These are phyloP conservation scores for Drosophila kanekoi DNA, from an alignment of 2,888 invertebrate species.

Conservation along the genomic window DNA sequence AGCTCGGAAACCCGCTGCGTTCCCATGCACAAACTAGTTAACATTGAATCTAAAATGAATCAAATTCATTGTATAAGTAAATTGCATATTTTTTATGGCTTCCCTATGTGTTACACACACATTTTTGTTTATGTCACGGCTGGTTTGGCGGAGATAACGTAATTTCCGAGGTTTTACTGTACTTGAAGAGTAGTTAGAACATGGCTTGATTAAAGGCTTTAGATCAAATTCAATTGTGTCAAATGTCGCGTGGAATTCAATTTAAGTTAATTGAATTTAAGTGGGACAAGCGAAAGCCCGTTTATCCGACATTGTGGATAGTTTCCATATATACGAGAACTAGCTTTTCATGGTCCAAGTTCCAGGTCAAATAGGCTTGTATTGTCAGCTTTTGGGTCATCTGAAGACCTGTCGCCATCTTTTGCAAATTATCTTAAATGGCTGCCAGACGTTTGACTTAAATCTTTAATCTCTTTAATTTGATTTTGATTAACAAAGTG, in stretches of 20 bases:
- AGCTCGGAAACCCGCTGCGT: slow-evolving; percentile 17
- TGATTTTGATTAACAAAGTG: slow-evolving; percentile 24
- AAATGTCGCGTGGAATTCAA: slow-evolving; percentile 27
- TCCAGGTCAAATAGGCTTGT: slow-evolving; percentile 24
- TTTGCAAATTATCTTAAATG: slow-evolving; percentile 18
- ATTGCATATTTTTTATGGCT: slow-evolving; percentile 65
- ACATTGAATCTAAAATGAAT: slow-evolving; percentile 72
- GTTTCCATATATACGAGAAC: background rate
- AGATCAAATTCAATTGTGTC: slow-evolving; percentile 46
- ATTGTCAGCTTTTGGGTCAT: slow-evolving; percentile 4
- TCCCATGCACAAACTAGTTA: slow-evolving; percentile 59
- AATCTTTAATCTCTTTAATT: slow-evolving; percentile 16
- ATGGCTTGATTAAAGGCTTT: slow-evolving; percentile 28
- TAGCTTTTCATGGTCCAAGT: slow-evolving; percentile 32
- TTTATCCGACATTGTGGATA: slow-evolving; percentile 2
- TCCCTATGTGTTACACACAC: slow-evolving; percentile 45
- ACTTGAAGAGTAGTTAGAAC: slow-evolving; percentile 41
- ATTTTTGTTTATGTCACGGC: slow-evolving; percentile 14
- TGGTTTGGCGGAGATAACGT: slow-evolving; percentile 13
- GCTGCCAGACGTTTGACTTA: background rate
- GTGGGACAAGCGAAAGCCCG: slow-evolving; percentile 14
- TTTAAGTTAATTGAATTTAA: slow-evolving; percentile 31
- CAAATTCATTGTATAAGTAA: slow-evolving; percentile 49
- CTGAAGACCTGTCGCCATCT: background rate
- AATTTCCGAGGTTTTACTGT: slow-evolving; percentile 30